Base-by-base conservation (phyloP, 35 echinoderm and acorn worm species). In the Nesometra sesokonis region DNA sequence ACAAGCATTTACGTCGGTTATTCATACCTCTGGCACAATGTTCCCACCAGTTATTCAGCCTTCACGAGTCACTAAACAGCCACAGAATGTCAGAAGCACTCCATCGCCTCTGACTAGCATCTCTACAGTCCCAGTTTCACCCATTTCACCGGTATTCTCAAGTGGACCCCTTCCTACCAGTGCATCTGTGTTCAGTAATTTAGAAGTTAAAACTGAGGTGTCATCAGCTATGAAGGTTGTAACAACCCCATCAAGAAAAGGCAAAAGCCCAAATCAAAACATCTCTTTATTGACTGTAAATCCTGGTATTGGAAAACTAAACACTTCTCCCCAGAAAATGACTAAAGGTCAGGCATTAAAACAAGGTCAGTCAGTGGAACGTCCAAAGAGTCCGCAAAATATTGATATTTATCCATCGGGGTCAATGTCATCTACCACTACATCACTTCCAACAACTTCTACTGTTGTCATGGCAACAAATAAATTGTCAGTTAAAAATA, bases 101-200 rank as follows among this genome's bases (percentile, higher is more conserved):
- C 35, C 36, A 40, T 77, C 76, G 17, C 32, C 30, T 32, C 86
- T 37, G 23, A 76, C 77, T 34, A 11, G 15, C 87, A 81, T 36
- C 36, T 5, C 35, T 17, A 36, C 29, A 30, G 76, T 37, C 13
- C 32, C 30, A 32, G 34, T 79, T 32, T 77, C 77, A 78, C 77
- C 67, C 38, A 57, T 80, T 39, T 86, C 5, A 88, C 87, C 77
- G 82, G 91, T 30, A 36, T 82, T 46, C 23, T 36, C 77, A 47
- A 82, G 13, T 85, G 29, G 0, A 9, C 86, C 3, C 15, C 37
- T 30, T 11, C 80, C 27, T 34, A 83, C 34, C 36, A 84, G 13
- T 29, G 23, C 23, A 38, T 33, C 34, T 46, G 35, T 80, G 29
- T 77, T 30, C 36, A 77, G 38, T 7, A 43, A 43, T 34, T 57